These are phyloP conservation scores for Tympanuchus pallidicinctus DNA, from an alignment of 2,113 vertebrate species.

Conservation along the genomic window DNA sequence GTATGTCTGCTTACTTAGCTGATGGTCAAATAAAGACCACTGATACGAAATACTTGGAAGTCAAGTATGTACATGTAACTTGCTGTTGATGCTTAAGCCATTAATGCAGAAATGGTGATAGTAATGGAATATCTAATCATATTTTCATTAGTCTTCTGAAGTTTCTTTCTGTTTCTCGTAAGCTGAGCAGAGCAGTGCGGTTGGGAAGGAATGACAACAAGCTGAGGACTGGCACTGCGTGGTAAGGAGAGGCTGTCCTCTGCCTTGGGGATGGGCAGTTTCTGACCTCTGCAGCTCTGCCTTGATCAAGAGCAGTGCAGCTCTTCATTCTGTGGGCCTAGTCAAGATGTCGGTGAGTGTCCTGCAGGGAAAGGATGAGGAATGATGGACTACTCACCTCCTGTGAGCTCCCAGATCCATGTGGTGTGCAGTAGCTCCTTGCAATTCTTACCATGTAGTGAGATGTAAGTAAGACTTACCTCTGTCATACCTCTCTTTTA, in stretches of 20 bases:
- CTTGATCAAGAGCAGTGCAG: not conserved
- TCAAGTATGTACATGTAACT: not conserved
- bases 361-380: not conserved
- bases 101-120: not conserved
- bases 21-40: not conserved
- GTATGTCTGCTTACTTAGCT: not conserved
- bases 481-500: not conserved
- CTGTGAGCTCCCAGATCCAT: not conserved
- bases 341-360: not conserved
- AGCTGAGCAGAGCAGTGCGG: not conserved
- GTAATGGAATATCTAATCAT: not conserved
- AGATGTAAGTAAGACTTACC: not conserved
- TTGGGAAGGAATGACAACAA: not conserved
- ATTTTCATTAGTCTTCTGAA: not conserved
- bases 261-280: not conserved
- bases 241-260: not conserved
- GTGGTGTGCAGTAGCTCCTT: not conserved
- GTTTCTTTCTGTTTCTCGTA: not conserved
- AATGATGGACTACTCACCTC: not conserved
- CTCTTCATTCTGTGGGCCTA: not conserved
- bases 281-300: not conserved
- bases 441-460: not conserved
- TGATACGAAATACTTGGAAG: not conserved
- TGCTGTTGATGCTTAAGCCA: not conserved
- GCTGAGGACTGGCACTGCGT: accelerated